Evolutionary conservation across 2,797 vertebrate species (phyloP).

Genomic region (Gobionotothen gibberifrons): DNA sequence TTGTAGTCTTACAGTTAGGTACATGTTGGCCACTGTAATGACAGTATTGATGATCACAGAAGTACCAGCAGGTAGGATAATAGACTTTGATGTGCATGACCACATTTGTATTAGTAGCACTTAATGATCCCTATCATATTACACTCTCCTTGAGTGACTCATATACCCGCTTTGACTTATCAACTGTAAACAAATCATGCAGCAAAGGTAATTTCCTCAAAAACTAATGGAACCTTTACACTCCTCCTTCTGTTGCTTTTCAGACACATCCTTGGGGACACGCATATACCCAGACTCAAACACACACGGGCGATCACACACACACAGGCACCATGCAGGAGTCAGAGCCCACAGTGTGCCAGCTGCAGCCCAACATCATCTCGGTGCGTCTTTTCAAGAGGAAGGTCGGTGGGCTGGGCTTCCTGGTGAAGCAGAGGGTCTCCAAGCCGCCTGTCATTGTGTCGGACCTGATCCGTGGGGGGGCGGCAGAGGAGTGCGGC

Average conservation of each 20-base stretch:
- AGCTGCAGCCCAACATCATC: conserved; percentile 98
- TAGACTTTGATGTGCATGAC: conserved; percentile 30
- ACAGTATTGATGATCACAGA: conserved; percentile 12
- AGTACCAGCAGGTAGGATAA: conserved; percentile 9
- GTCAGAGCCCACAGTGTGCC: conserved; percentile 91
- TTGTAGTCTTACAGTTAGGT: conserved; percentile 12
- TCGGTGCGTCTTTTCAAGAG: conserved; percentile 96
- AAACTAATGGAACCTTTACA: conserved; percentile 50
- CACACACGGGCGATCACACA: conserved; percentile 2
- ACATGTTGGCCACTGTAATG: conserved; percentile 3
- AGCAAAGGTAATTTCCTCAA: conserved; percentile 49
- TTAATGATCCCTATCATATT: conserved; percentile 48
- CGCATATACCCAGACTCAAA: conserved; percentile 11
- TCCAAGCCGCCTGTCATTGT: conserved; percentile 95
- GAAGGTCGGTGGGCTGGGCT: conserved; percentile 94
- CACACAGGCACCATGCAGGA: conserved; percentile 89
- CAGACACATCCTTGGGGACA: conserved; percentile 73
- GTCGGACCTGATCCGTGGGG: conserved; percentile 95
- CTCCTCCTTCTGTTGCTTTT: conserved; percentile 47
- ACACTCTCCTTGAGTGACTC: conserved; percentile 44
- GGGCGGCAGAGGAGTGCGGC: conserved; percentile 95
- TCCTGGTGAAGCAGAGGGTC: conserved; percentile 95
- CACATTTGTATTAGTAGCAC: conserved; percentile 19
- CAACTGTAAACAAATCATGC: conserved; percentile 48
- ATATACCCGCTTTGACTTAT: conserved; percentile 40